phyloP scores from a whole-genome alignment of 2,888 invertebrate species.

The Parochlus steinenii region DNA sequence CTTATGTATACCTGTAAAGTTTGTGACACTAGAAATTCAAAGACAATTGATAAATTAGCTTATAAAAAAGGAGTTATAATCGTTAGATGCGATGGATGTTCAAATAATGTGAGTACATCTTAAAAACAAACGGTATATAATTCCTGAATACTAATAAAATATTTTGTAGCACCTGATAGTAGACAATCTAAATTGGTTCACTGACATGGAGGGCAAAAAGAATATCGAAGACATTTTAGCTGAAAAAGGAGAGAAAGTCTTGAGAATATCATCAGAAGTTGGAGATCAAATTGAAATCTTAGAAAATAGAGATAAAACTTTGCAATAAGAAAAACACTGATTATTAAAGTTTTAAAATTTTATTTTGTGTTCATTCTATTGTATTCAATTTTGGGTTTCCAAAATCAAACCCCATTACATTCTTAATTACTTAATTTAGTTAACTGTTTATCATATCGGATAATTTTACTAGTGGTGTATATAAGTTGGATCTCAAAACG shows the following conservation, averaged over 20 bases:
- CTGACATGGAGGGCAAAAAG: constrained; percentile 51
- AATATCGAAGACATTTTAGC: constrained; percentile 86
- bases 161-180: constrained; percentile 96
- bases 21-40: constrained; percentile 58
- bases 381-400: too few relatives aligned
- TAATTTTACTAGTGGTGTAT: too few relatives aligned
- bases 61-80: constrained; percentile 85
- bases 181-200: constrained; percentile 91
- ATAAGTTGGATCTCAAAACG: too few relatives aligned
- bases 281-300: constrained; percentile 7
- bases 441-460: too few relatives aligned
- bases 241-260: constrained; percentile 71
- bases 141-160: too few relatives aligned
- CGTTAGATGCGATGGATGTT: constrained; percentile 73
- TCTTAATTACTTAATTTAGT: too few relatives aligned
- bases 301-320: constrained; percentile 1
- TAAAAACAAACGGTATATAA: too few relatives aligned
- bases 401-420: too few relatives aligned
- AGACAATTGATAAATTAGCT: constrained; percentile 68
- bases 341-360: too few relatives aligned
- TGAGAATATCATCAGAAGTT: constrained; percentile 32
- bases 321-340: too few relatives aligned
- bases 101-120: too few relatives aligned
- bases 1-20: constrained; percentile 80
- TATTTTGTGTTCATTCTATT: too few relatives aligned